Conservation (phyloP, 2,888 invertebrate genomes). For the Drosophila falleni region DNA sequence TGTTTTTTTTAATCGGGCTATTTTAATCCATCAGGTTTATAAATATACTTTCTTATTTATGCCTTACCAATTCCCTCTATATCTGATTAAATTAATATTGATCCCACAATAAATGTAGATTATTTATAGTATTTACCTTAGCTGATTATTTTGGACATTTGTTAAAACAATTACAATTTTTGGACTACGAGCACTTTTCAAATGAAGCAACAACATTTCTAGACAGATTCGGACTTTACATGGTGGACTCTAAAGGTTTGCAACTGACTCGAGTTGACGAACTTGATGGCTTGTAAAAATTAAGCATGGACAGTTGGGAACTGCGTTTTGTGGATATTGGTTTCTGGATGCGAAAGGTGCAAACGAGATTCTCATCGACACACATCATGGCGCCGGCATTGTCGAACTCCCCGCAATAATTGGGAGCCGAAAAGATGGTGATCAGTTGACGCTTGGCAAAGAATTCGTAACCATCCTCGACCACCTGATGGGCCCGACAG, state of each 20-base stretch:
- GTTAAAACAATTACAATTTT: not conserved
- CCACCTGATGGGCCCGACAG: conserved; percentile 90
- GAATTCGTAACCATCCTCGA: conserved; percentile 99
- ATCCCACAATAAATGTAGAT: not conserved
- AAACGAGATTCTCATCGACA: conserved; percentile 99
- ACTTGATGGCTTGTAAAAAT: not conserved
- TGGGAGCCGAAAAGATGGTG: conserved; percentile 95
- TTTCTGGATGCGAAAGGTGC: conserved; percentile 97
- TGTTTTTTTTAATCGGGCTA: no score
- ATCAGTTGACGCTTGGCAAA: conserved; percentile 98
- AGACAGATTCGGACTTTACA: not conserved
- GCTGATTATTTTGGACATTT: not conserved
- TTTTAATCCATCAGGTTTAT: no score
- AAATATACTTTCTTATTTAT: no score
- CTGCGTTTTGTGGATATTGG: conserved; percentile 92
- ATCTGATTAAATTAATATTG: not conserved
- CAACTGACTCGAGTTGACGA: not conserved
- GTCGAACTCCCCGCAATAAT: conserved; percentile 96
- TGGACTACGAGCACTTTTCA: not conserved
- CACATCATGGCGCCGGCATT: conserved; percentile 96
- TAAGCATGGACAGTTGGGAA: not conserved
- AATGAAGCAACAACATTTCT: not conserved
- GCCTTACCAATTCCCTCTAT: no score
- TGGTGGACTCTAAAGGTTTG: not conserved
- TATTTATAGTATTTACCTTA: not conserved